Conservation (phyloP, 2,113 vertebrate species). For the Poeciliopsis prolifica region DNA sequence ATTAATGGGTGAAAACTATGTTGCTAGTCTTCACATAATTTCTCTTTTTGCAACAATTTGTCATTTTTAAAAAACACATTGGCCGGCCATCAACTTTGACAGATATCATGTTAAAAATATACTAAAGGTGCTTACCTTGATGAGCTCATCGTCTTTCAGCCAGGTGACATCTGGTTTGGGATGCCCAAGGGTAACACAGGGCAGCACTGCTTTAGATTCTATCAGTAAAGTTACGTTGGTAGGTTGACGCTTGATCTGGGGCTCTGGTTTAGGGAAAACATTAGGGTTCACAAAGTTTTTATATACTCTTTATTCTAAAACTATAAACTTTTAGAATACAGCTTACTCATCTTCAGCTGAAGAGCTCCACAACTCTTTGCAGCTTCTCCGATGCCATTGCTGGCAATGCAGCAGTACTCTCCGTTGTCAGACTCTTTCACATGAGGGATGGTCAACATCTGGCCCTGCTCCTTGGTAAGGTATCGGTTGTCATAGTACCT, state of each 20-base stretch:
- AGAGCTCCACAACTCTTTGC: slow-evolving; percentile 94
- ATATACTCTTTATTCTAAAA: neutral
- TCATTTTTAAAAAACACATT: neutral
- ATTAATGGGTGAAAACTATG: neutral
- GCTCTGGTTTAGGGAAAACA: slow-evolving; percentile 79
- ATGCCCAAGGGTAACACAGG: slow-evolving; percentile 92
- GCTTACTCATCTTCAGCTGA: slow-evolving; percentile 99
- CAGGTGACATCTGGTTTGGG: slow-evolving; percentile 95
- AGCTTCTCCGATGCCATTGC: slow-evolving; percentile 87
- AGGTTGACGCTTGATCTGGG: slow-evolving; percentile 94
- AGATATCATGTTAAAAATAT: neutral
- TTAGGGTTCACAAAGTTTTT: neutral
- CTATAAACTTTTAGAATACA: neutral
- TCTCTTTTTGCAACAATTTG: neutral
- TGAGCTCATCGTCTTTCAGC: slow-evolving; percentile 90
- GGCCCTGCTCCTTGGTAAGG: slow-evolving; percentile 88
- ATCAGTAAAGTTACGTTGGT: slow-evolving; percentile 89
- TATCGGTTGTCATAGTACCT: slow-evolving; percentile 93
- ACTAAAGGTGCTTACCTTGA: slow-evolving; percentile 80
- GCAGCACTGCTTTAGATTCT: slow-evolving; percentile 93
- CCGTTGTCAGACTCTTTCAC: slow-evolving; percentile 92
- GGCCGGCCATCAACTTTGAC: neutral
- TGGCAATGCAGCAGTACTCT: slow-evolving; percentile 92
- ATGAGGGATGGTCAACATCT: slow-evolving; percentile 90
- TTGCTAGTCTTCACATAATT: neutral